Conservation (phyloP, 1,140 invertebrate genomes). For the Apis florea region DNA sequence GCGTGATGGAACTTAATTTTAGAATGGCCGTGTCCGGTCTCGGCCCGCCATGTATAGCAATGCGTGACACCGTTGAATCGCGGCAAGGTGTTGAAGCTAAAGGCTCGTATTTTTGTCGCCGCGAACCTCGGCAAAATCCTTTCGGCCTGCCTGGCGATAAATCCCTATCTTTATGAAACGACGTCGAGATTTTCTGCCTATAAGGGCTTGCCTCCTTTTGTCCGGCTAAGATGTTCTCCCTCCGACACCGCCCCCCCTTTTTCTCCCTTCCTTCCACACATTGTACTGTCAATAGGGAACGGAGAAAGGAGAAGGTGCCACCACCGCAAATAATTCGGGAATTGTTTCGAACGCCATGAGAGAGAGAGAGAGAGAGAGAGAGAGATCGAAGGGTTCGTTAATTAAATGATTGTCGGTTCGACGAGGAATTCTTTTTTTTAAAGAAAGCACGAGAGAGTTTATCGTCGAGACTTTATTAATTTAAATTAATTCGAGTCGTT, state of each 20-base stretch:
- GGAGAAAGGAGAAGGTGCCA: conserved; percentile 12
- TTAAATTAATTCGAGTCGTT: background rate
- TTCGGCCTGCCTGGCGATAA: conserved; percentile 61
- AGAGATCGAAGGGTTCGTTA: too few species aligned
- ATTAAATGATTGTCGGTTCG: too few species aligned
- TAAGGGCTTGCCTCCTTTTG: conserved; percentile 57
- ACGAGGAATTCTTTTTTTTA: too few species aligned
- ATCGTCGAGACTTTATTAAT: background rate
- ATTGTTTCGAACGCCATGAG: too few species aligned
- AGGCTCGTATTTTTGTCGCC: conserved; percentile 67
- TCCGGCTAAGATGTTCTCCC: conserved; percentile 52
- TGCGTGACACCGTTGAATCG: conserved; percentile 54
- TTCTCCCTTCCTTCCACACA: conserved; percentile 44
- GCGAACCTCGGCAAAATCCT: conserved; percentile 51
- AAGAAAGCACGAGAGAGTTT: too few species aligned
- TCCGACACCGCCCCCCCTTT: conserved; percentile 30
- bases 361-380: too few species aligned
- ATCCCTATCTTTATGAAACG: conserved; percentile 71
- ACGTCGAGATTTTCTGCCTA: conserved; percentile 58
- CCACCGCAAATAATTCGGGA: background rate
- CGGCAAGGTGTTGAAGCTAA: conserved; percentile 70
- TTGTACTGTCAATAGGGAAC: conserved; percentile 57
- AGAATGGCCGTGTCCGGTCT: conserved; percentile 44
- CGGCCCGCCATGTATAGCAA: conserved; percentile 35
- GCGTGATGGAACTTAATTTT: conserved; percentile 66